A percentile compares a stretch with the other conserved stretches of the same genome.
Evolutionary conservation across 2,113 vertebrate genomes (phyloP).

Genomic region (Notothenia coriiceps): DNA sequence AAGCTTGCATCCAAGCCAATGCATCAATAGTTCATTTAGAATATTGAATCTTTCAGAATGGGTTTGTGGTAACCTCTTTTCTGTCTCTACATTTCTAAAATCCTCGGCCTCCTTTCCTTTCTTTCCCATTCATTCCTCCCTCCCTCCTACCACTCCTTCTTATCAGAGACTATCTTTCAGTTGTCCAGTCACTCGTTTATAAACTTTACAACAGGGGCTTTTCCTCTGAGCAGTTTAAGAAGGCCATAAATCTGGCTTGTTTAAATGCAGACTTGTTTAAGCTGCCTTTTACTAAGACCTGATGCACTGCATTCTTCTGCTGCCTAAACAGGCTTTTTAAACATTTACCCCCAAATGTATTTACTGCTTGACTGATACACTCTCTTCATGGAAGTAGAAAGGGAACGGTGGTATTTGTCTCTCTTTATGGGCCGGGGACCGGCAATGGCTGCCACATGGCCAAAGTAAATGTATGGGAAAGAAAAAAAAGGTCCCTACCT

Average conservation of each 20-base stretch:
- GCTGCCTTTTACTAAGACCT: conserved; percentile 70
- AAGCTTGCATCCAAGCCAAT: conserved; percentile 43
- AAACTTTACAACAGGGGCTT: conserved; percentile 72
- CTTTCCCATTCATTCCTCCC: conserved; percentile 4
- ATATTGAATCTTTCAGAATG: conserved; percentile 53
- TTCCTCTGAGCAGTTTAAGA: conserved; percentile 72
- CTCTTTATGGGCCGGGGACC: conserved; percentile 65
- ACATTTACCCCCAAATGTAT: conserved; percentile 80
- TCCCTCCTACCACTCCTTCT: conserved; percentile 19
- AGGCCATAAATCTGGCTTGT: conserved; percentile 75
- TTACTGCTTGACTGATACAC: conserved; percentile 76
- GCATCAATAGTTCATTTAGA: conserved; percentile 64
- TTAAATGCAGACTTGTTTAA: conserved; percentile 74
- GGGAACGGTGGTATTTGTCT: conserved; percentile 63
- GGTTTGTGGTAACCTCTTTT: conserved; percentile 52
- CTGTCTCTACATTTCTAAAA: conserved; percentile 35
- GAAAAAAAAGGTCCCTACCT: conserved; percentile 10
- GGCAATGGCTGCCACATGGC: conserved; percentile 63
- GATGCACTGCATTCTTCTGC: conserved; percentile 76
- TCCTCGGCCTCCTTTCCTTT: conserved; percentile 35
- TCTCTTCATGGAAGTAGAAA: conserved; percentile 65
- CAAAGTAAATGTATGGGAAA: conserved; percentile 26
- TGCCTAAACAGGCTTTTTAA: conserved; percentile 78
- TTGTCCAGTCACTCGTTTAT: conserved; percentile 62
- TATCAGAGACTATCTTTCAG: conserved; percentile 62